These are phyloP conservation scores for Lasioglossum marginatum DNA, from an alignment of 2,888 invertebrate genomes.

Conservation along the genomic window DNA sequence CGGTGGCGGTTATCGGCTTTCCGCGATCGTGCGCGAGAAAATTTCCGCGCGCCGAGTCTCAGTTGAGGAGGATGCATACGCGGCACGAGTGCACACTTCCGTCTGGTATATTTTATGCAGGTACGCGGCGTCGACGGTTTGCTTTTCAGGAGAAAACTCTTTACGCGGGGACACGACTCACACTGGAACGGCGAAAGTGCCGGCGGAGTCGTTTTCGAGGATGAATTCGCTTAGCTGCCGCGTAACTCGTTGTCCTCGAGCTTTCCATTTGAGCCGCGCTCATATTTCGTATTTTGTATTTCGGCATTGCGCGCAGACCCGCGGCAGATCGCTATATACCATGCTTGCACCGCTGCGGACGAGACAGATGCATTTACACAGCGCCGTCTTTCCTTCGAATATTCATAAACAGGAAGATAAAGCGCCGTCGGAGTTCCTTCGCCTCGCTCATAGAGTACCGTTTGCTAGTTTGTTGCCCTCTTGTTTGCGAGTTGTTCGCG, in stretches of 20 bases:
- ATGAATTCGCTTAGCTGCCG: conserved; percentile 34
- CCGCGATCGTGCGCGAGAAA: neutral
- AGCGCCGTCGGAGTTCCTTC: neutral
- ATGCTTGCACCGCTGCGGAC: neutral
- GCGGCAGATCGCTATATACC: neutral
- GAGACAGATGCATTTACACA: conserved; percentile 19
- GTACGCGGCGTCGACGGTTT: conserved; percentile 14
- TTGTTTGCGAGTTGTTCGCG: too few relatives aligned
- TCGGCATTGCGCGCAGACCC: neutral
- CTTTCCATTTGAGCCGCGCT: conserved; percentile 15
- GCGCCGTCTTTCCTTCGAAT: conserved; percentile 55
- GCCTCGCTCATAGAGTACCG: neutral
- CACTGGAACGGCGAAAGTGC: conserved; percentile 14
- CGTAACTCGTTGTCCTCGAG: conserved; percentile 13
- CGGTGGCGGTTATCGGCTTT: neutral
- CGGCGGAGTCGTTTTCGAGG: conserved; percentile 23
- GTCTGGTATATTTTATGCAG: conserved; percentile 49
- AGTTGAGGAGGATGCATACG: conserved; percentile 13
- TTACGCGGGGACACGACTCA: conserved; percentile 25
- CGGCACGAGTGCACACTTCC: conserved; percentile 24
- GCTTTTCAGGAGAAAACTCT: conserved; percentile 29
- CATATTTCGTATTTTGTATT: conserved; percentile 17
- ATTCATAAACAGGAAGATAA: conserved; percentile 61
- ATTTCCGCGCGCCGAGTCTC: neutral
- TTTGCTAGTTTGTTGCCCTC: neutral